Evolutionary conservation across 1,140 invertebrate species (phyloP), one percentile per base, ranked within the genome.

Genomic region (Chrysopa pallens): DNA sequence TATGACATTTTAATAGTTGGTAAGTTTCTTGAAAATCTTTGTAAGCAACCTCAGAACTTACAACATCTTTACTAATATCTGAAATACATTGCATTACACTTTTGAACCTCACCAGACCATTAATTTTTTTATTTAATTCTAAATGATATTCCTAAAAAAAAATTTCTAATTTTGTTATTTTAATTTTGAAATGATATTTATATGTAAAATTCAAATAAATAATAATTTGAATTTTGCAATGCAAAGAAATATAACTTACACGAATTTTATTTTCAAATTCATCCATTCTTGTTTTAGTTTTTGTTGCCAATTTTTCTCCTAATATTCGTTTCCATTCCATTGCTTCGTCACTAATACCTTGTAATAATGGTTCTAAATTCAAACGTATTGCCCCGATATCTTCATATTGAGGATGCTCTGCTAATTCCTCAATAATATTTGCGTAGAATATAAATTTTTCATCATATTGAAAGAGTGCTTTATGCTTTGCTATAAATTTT

Each of bases 361-460:
- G 56, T 35, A 80, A 66, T 12, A 85, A 60, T 1, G 73, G 73
- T 11, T 56, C 47, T 27, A 84, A 59, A 59, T 84, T 82, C 9
- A 87, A 68, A 49, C 76, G 64, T 33, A 84, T 70, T 42, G 75
- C 74, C 6, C 60, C 65, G 15, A 84, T 61, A 51, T 82, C 72
- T 6, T 72, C 60, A 51, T 69, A 72, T 42, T 67, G 59, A 8
- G 63, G 55, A 50, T 73, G 69, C 3, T 69, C 64, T 7, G 73
- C 51, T 29, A 90, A 57, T 47, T 84, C 79, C 3, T 73, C 63
- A n/a, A 84, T 73, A 7, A 86, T 76, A 42, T 76, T 71, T 50
- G 74, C 73, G 57, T 87, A 91, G 61, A 81, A 85, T 52, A 75
- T 74, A 50, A 92, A 79, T 60, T 83, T 83, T 45, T 88, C 78